phyloP scores from a whole-genome alignment of 2,113 vertebrate genomes.

The Chroicocephalus ridibundus region DNA sequence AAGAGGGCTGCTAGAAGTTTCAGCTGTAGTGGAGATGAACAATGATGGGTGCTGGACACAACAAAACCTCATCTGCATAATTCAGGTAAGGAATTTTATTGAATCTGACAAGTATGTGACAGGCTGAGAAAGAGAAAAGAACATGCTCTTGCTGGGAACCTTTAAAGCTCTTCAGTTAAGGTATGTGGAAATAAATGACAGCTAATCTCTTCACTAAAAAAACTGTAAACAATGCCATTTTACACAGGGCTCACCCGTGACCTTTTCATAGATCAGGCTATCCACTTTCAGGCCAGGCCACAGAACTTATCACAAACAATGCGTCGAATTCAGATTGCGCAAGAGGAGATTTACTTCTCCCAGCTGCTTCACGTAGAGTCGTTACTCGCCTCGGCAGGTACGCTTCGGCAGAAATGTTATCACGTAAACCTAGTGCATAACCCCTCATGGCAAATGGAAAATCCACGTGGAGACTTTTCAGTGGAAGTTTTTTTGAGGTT shows the following conservation, averaged over 20 bases:
- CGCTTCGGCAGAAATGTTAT: neutral
- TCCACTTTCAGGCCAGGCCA: constrained; percentile 66
- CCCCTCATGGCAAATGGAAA: neutral
- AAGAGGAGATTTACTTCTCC: constrained; percentile 47
- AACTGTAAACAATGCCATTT: constrained; percentile 94
- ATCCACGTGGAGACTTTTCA: neutral
- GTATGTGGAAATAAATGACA: constrained; percentile 93
- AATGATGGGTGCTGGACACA: constrained; percentile 86
- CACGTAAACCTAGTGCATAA: neutral
- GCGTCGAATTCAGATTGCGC: constrained; percentile 21
- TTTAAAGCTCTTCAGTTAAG: constrained; percentile 79
- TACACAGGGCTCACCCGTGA: constrained; percentile 85
- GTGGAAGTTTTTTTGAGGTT: neutral
- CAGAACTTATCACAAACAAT: constrained; percentile 62
- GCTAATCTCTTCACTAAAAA: constrained; percentile 94
- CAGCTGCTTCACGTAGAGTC: neutral
- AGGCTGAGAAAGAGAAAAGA: constrained; percentile 85
- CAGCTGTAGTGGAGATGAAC: constrained; percentile 87
- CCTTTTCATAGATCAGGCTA: constrained; percentile 72
- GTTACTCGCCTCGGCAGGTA: neutral
- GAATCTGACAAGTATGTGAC: constrained; percentile 97
- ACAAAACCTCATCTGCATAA: constrained; percentile 93
- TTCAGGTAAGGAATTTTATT: constrained; percentile 99
- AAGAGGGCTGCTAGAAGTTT: constrained; percentile 83
- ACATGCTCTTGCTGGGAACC: constrained; percentile 80